These are phyloP conservation scores for Trachemys scripta DNA, from an alignment of 2,113 vertebrate species.

Conservation along the genomic window DNA sequence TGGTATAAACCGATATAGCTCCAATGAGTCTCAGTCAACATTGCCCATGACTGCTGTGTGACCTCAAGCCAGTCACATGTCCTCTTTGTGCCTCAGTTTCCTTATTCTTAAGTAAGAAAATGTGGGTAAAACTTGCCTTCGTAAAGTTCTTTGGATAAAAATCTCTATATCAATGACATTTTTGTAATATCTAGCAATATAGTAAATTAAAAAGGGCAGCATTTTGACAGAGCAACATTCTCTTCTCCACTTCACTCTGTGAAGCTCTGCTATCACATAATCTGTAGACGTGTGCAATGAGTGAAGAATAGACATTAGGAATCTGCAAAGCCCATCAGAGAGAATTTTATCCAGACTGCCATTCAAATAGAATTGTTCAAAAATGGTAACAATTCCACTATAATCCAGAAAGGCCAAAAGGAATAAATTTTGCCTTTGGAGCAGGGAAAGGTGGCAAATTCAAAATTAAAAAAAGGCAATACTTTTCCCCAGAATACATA, in stretches of 20 bases:
- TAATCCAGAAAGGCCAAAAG: rapidly evolving
- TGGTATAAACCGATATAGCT: not conserved
- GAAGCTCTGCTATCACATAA: not conserved
- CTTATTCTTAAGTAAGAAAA: not conserved
- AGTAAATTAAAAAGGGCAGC: slow-evolving; percentile 6
- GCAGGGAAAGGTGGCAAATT: not conserved
- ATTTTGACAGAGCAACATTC: not conserved
- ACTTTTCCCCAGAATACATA: not conserved
- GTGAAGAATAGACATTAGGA: not conserved
- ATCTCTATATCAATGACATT: not conserved
- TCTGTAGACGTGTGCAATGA: not conserved
- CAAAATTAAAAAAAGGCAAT: not conserved
- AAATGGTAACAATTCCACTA: not conserved
- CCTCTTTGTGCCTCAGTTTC: not conserved
- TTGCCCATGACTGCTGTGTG: not conserved
- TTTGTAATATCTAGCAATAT: not conserved
- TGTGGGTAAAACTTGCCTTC: not conserved
- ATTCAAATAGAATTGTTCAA: not conserved
- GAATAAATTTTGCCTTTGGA: not conserved
- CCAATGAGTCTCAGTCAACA: not conserved
- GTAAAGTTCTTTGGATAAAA: not conserved
- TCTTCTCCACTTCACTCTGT: not conserved
- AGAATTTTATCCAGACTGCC: not conserved
- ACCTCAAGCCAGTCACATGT: not conserved
- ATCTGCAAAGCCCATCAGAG: not conserved